Evolutionary conservation across 2,888 invertebrate genomes (phyloP).

Genomic region (Diachrysia chrysitis): DNA sequence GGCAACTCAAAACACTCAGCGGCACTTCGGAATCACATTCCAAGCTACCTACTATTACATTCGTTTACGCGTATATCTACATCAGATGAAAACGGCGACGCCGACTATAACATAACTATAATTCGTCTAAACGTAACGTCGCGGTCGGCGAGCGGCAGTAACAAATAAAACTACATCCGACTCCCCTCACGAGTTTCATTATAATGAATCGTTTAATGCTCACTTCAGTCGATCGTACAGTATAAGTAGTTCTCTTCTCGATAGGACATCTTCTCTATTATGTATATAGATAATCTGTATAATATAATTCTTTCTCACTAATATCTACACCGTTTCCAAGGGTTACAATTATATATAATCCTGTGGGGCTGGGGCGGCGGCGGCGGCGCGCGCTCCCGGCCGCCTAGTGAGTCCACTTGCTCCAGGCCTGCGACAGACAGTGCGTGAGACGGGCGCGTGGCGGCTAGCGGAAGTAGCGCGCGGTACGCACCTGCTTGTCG

Average conservation of each 20-base stretch:
- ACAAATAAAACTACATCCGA: constrained; percentile 82
- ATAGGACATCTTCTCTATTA: constrained; percentile 87
- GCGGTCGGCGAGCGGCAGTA: constrained; percentile 69
- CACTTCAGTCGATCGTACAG: constrained; percentile 86
- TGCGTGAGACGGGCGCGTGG: constrained; percentile 13
- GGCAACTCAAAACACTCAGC: constrained; percentile 78
- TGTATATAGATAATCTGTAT: constrained; percentile 89
- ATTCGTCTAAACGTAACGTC: constrained; percentile 73
- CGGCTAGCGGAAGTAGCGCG: neutral
- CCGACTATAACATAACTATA: constrained; percentile 71
- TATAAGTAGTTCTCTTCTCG: constrained; percentile 84
- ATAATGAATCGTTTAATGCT: constrained; percentile 82
- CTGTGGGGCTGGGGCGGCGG: constrained; percentile 71
- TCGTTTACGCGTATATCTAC: constrained; percentile 70
- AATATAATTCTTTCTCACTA: constrained; percentile 89
- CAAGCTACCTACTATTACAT: constrained; percentile 77
- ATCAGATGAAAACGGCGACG: constrained; percentile 66
- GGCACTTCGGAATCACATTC: constrained; percentile 85
- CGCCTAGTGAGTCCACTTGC: constrained; percentile 86
- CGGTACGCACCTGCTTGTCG: constrained; percentile 74
- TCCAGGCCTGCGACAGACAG: constrained; percentile 78
- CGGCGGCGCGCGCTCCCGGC: constrained; percentile 62
- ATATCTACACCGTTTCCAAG: constrained; percentile 88
- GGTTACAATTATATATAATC: constrained; percentile 84
- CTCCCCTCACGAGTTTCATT: constrained; percentile 80